These are phyloP conservation scores for Stichodactyla helianthus DNA, from an alignment of 64 coral and sea anemone genomes.

Conservation along the genomic window DNA sequence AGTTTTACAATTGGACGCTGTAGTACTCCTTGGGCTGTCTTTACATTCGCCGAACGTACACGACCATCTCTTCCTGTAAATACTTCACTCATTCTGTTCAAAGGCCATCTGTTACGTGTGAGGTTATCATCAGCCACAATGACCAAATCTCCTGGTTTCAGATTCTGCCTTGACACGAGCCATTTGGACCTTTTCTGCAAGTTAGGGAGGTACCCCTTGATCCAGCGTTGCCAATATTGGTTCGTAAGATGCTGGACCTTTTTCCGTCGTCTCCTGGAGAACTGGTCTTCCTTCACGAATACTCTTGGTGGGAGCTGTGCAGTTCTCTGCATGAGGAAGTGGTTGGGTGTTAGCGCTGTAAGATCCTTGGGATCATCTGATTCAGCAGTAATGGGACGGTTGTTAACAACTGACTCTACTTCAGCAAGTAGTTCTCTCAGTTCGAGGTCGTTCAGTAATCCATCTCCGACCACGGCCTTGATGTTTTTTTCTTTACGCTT, in stretches of 20 bases:
- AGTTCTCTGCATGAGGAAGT: slow-evolving; percentile 5
- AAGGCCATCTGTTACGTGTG: slow-evolving; percentile 28
- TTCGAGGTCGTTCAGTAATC: slow-evolving; percentile 34
- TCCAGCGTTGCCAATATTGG: slow-evolving; percentile 20
- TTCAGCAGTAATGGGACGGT: slow-evolving; percentile 24
- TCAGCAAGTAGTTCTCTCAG: slow-evolving; percentile 54
- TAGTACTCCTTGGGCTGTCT: too few species aligned
- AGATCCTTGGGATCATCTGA: slow-evolving; percentile 32
- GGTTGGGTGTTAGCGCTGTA: neutral
- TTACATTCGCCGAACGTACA: slow-evolving; percentile 26
- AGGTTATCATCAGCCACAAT: slow-evolving; percentile 25
- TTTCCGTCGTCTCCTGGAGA: slow-evolving; percentile 15
- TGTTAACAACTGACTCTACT: slow-evolving; percentile 54
- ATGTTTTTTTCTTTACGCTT: slow-evolving; percentile 40
- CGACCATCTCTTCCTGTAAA: slow-evolving; percentile 41
- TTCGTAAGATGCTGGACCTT: slow-evolving; percentile 5
- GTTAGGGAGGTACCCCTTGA: slow-evolving; percentile 3
- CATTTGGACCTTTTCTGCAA: slow-evolving; percentile 35
- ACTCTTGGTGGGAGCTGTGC: slow-evolving; percentile 18
- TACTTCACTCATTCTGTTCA: slow-evolving; percentile 37
- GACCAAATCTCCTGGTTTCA: slow-evolving; percentile 43
- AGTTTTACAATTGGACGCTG: slow-evolving; percentile 43
- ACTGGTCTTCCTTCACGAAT: slow-evolving; percentile 28
- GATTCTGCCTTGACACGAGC: slow-evolving; percentile 11
- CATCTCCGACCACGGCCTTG: slow-evolving; percentile 33